Base-by-base conservation (phyloP, 2,113 vertebrate species). In the Himantopus leucocephalus region DNA sequence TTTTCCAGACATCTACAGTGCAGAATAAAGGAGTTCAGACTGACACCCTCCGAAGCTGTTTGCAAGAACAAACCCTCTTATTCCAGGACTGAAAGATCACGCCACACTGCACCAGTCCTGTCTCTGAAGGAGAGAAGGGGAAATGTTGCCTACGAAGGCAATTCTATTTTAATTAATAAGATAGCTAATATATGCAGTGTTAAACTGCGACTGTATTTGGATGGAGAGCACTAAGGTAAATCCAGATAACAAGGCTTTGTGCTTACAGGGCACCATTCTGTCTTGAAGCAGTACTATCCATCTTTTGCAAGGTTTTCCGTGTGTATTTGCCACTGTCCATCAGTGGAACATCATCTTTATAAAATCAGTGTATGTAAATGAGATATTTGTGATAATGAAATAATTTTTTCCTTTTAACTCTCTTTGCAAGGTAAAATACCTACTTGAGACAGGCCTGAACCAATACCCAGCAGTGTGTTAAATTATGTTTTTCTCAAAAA, bases 1-100 rank as follows among this genome's bases (percentile, higher is more conserved):
- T 62, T 82, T 90, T 96, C 93, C 94, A 96, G 74, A 53, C 59
- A 87, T 82, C 87, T 68, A 58, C 55, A 47, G 39, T 22, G 34
- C 32, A 66, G 37, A 85, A 82, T 73, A 66, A 87, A 96, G n/a
- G 55, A 75, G 37, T 74, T 79, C 71, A 70, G 53, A 52, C 66
- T 43, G 66, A 90, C 62, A 88, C 39, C 21, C 58, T 78, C 70
- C 17, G 6, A 95, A 89, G 37, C 27, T 79, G 35, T 53, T 82
- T 82, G 84, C 77, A 85, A 84, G 64, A 72, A n/a, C 47, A 88
- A 96, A 79, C 23, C 34, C 35, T 72, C 62, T 73, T 66, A 32
- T 66, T 85, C 37, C 41, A 39, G 35, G 35, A 78, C 0, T 53
- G 35, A 76, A 66, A 79, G 47, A 91, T 39, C 71, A 39, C 55